Conservation (phyloP, 2,797 vertebrate species). For the Bradypodion ventrale region DNA sequence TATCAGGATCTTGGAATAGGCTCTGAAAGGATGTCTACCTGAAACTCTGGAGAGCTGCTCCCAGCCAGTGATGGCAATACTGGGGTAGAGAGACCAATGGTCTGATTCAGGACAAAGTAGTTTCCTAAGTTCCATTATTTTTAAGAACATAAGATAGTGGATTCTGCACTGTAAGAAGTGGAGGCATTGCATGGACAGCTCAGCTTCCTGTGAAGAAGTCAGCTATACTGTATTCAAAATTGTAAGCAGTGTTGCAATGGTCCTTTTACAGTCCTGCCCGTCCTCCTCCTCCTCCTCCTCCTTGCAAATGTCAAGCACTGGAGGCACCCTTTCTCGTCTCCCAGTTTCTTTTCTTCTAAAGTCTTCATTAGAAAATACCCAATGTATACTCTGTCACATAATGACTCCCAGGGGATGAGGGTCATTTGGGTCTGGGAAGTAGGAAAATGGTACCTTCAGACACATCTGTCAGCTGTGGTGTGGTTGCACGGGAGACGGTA, state of each 20-base stretch:
- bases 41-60: no score
- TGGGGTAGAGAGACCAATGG: no score
- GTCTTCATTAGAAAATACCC: background rate
- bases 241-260: background rate
- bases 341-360: background rate
- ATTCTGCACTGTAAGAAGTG: background rate
- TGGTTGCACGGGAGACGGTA: conserved; percentile 95
- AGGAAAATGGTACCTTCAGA: conserved; percentile 85
- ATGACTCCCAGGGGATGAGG: background rate
- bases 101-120: no score
- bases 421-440: background rate
- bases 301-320: background rate
- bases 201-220: background rate
- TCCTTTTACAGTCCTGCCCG: background rate
- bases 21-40: no score
- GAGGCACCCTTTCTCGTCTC: background rate
- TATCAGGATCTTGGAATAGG: no score
- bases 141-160: background rate
- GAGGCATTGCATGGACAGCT: background rate
- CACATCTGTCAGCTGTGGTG: conserved; percentile 91
- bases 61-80: no score
- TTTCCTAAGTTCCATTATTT: no score
- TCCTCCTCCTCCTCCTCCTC: background rate
- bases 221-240: background rate
- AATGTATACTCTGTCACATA: background rate